phyloP scores from a whole-genome alignment of 2,113 vertebrate species.

The Anseranas semipalmata region DNA sequence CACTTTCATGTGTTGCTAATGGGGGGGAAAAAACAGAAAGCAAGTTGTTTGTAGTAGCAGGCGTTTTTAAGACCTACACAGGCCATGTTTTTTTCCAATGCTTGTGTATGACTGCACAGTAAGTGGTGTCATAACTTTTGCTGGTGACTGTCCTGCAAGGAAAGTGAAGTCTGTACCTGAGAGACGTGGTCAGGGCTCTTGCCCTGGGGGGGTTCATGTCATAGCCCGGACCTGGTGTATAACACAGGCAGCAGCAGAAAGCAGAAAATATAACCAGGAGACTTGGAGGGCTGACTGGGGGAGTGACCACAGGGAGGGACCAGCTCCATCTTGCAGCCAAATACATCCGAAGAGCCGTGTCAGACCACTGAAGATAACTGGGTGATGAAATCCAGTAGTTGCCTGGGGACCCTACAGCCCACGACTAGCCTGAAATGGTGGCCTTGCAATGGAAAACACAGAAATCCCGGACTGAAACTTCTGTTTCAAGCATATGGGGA shows the following conservation, averaged over 20 bases:
- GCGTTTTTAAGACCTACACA: neutral
- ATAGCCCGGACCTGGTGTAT: neutral
- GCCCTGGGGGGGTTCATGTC: neutral
- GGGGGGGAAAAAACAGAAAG: neutral
- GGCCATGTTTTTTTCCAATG: neutral
- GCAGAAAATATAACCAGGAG: neutral
- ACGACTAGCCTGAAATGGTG: neutral
- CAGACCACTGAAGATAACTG: neutral
- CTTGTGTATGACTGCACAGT: neutral
- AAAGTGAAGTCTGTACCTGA: neutral
- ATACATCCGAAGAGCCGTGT: neutral
- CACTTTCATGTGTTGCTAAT: neutral
- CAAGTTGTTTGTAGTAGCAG: neutral
- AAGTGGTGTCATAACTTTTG: slow-evolving; percentile 37
- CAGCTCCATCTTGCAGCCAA: neutral
- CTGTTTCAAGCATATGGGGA: neutral
- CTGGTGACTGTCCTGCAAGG: neutral
- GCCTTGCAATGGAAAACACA: neutral
- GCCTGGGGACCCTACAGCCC: neutral
- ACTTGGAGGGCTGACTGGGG: neutral
- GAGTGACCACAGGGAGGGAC: neutral
- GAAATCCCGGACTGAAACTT: neutral
- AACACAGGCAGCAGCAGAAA: neutral
- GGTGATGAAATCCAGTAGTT: neutral
- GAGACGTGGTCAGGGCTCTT: neutral